Evolutionary conservation across 2,888 invertebrate genomes (phyloP).

Genomic region (Hypomecis atomaria): DNA sequence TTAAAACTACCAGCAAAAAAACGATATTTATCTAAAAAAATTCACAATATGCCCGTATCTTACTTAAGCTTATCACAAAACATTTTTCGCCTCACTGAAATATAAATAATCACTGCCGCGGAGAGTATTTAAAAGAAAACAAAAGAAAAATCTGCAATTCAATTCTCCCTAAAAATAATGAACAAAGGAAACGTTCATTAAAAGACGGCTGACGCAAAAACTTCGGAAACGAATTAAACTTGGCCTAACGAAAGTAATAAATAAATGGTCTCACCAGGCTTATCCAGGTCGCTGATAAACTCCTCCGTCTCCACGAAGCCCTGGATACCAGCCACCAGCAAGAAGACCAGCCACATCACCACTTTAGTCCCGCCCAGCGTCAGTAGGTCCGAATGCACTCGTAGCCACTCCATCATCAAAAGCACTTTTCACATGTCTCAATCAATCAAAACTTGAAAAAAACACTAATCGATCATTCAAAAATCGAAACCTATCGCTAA

Average conservation of each 20-base stretch:
- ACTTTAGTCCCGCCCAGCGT: constrained; percentile 43
- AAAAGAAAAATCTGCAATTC: constrained; percentile 11
- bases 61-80: too few species aligned
- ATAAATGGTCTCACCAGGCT: constrained; percentile 73
- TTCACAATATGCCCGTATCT: too few species aligned
- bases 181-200: constrained; percentile 13
- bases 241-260: constrained; percentile 41
- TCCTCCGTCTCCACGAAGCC: constrained; percentile 81
- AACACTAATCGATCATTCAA: constrained; percentile 2
- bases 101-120: background rate
- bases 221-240: constrained; percentile 16
- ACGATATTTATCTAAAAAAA: too few species aligned
- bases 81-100: background rate
- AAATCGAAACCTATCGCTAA: constrained; percentile 3
- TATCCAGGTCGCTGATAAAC: constrained; percentile 84
- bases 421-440: constrained; percentile 2
- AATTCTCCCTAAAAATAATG: constrained; percentile 13
- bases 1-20: too few species aligned
- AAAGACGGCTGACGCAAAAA: constrained; percentile 14
- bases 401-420: constrained; percentile 25
- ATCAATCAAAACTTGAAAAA: background rate
- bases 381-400: constrained; percentile 36
- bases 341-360: constrained; percentile 53
- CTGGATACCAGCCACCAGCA: constrained; percentile 67
- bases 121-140: constrained; percentile 3